These are phyloP conservation scores for Sesamia inferens DNA, from an alignment of 2,888 invertebrate genomes.

Conservation along the genomic window DNA sequence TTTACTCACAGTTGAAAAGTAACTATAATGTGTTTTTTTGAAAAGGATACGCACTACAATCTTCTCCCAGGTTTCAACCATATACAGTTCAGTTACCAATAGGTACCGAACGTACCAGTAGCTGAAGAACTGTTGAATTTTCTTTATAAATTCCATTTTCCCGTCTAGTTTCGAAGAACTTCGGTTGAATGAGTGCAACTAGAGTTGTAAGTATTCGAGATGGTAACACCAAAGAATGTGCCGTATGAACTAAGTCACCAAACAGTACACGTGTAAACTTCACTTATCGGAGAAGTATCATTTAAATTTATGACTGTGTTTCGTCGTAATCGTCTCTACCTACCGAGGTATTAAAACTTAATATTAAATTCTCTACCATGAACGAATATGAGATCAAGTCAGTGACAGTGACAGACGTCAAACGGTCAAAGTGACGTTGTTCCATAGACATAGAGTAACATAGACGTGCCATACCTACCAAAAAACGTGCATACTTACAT, in stretches of 20 bases:
- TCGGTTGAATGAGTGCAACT: neutral
- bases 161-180: constrained; percentile 12
- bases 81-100: constrained; percentile 91
- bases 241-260: neutral
- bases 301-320: neutral
- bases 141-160: constrained; percentile 76
- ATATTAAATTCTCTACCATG: constrained; percentile 3
- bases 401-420: neutral
- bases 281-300: constrained; percentile 22
- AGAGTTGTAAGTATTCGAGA: neutral
- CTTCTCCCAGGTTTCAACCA: constrained; percentile 92
- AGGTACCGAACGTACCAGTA: constrained; percentile 91
- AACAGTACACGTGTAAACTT: constrained; percentile 31
- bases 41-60: constrained; percentile 92
- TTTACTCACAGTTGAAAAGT: neutral
- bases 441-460: too few relatives aligned
- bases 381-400: neutral
- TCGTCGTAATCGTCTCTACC: constrained; percentile 12
- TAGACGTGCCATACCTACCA: too few relatives aligned
- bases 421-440: constrained; percentile 4
- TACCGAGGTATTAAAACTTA: constrained; percentile 9
- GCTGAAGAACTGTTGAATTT: constrained; percentile 82
- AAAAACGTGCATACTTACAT: too few relatives aligned
- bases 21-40: constrained; percentile 21
- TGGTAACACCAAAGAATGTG: neutral